Evolutionary conservation across 2,797 vertebrate species (phyloP), one percentile per base, ranked within the genome.

Genomic region (Tachyglossus aculeatus): DNA sequence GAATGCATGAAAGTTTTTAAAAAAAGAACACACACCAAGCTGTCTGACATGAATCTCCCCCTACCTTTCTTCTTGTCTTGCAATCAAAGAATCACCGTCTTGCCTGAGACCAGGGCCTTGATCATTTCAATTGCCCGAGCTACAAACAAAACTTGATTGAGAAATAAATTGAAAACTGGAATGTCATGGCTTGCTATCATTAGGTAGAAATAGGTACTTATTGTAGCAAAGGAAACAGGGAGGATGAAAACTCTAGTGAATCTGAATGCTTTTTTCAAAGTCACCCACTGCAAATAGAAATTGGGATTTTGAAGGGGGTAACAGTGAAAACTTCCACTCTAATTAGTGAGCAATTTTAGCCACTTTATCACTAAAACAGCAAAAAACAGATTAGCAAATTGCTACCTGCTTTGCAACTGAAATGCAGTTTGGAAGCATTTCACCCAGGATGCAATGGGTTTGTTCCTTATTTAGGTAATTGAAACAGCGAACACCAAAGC

Each of bases 281-380:
- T 47, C 16, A 5, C 36, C 33, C 51, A 58, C 52, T 56, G 25
- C 34, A 27, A 4, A 4, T 56, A 61, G 48, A 58, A 24, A 61
- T 61, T 59, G 59, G 22, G 33, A 59, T 65, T 55, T 60, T 25
- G 32, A 63, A 29, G 10, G 22, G 29, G 70, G 62, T 43, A 62
- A 50, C 19, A 45, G 39, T 15, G 10, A 50, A 53, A 6, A n/a
- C 24, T 40, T 40, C 34, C 8, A 3, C 69, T 64, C 44, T 29
- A 32, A 15, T 55, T 61, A 47, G 24, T 40, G 59, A 66, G 40
- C 44, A 66, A 10, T 40, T 56, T 53, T 18, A 38, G 63, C 43
- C 22, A 45, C 29, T 40, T 2, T 13, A 14, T 22, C 22, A 52
- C 19, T 44, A 54, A 61, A 34, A 57, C 37, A 50, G 39, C n/a